Conservation (phyloP, 30 jellyfish, hydroid and myxozoan species). For the Chironex yamaguchii region DNA sequence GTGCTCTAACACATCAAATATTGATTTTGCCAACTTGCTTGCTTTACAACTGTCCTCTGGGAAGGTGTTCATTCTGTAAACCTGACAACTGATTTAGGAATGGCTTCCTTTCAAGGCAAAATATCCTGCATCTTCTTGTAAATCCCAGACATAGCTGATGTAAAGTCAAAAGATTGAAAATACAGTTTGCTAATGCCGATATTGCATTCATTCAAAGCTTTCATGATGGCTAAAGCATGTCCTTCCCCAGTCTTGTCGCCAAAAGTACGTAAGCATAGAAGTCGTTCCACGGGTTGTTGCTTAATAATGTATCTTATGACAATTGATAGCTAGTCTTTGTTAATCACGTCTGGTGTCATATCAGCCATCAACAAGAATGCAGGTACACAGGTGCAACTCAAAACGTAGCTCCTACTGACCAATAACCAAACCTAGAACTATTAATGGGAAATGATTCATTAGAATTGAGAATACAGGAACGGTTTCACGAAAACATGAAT, state of each 20-base stretch:
- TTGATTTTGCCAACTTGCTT: slow-evolving; percentile 51
- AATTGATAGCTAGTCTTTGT: slow-evolving; percentile 45
- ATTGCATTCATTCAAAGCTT: slow-evolving; percentile 50
- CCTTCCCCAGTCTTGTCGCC: slow-evolving; percentile 49
- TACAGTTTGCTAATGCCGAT: slow-evolving; percentile 27
- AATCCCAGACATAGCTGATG: slow-evolving; percentile 31
- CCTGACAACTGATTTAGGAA: slow-evolving; percentile 23
- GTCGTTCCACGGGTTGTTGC: slow-evolving; percentile 41
- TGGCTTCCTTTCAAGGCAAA: slow-evolving; percentile 29
- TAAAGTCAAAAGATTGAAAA: slow-evolving; percentile 35
- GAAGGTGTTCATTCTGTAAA: slow-evolving; percentile 34
- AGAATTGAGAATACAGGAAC: too few relatives aligned
- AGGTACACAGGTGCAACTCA: neutral
- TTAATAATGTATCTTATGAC: slow-evolving; percentile 40
- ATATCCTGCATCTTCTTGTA: slow-evolving; percentile 26
- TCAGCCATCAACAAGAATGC: slow-evolving; percentile 45
- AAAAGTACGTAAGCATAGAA: slow-evolving; percentile 1
- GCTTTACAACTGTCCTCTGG: slow-evolving; percentile 41
- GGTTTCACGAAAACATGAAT: too few relatives aligned
- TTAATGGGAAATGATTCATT: too few relatives aligned
- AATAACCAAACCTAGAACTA: too few relatives aligned
- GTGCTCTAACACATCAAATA: slow-evolving; percentile 27
- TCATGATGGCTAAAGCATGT: slow-evolving; percentile 47
- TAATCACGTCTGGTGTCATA: slow-evolving; percentile 44
- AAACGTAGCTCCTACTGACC: too few relatives aligned